Percentiles rank a stretch among this genome's conserved stretches.
phyloP scores from a whole-genome alignment of 2,888 invertebrate species.

The Cepaea hortensis region DNA sequence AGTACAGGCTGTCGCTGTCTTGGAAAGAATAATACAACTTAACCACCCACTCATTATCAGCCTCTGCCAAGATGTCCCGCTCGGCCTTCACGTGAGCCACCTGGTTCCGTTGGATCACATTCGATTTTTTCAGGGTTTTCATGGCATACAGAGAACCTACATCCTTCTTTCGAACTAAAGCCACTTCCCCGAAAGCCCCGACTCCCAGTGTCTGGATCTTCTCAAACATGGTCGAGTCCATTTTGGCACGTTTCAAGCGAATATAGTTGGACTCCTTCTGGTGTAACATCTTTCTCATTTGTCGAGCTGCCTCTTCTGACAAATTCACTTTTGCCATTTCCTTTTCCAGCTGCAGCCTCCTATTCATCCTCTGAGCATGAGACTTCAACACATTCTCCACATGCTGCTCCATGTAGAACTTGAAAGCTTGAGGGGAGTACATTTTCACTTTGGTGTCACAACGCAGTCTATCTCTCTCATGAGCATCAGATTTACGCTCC shows the following conservation, averaged over 20 bases:
- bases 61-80: slow-evolving; percentile 98
- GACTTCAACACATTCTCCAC: slow-evolving; percentile 97
- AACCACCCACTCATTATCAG: slow-evolving; percentile 99
- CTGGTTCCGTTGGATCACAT: slow-evolving; percentile 96
- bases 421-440: slow-evolving; percentile 96
- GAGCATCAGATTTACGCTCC: slow-evolving; percentile 91
- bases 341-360: slow-evolving; percentile 93
- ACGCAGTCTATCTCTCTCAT: slow-evolving; percentile 86
- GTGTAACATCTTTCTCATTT: slow-evolving; percentile 94
- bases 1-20: slow-evolving; percentile 97
- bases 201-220: slow-evolving; percentile 93
- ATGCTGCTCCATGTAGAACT: slow-evolving; percentile 99
- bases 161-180: slow-evolving; percentile 89
- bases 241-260: slow-evolving; percentile 95
- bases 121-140: slow-evolving; percentile 97
- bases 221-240: slow-evolving; percentile 98
- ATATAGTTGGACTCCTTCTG: slow-evolving; percentile 99
- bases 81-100: slow-evolving; percentile 99
- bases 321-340: slow-evolving; percentile 94
- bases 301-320: slow-evolving; percentile 77
- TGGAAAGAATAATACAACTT: slow-evolving; percentile 99
- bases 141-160: slow-evolving; percentile 97
- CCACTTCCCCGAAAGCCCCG: slow-evolving; percentile 94
- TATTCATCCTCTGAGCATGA: slow-evolving; percentile 90
- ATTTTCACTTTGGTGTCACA: slow-evolving; percentile 89